Base-by-base conservation (phyloP, 2,797 vertebrate species). In the Nannoperca australis region DNA sequence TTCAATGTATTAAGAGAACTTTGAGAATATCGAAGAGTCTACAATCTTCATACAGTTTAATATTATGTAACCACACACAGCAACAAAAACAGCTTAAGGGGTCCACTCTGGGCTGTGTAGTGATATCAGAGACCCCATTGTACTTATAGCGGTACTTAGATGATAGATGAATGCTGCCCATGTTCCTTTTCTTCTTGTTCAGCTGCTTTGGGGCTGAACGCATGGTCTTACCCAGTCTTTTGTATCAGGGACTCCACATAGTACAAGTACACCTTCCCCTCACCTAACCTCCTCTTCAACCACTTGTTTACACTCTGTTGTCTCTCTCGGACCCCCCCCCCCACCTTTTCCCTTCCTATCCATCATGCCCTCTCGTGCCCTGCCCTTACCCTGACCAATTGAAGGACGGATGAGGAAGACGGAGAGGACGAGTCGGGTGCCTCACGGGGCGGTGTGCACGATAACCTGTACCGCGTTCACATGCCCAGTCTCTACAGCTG, bases 401-500 rank as follows among this genome's bases (percentile, higher is more conserved):
- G 89, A 94, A 94, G 88, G 95, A 98, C 96, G 94, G 95, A 96
- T 91, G 96, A 97, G 92, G 98, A 99, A 54, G 98, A 99, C 66
- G 97, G 96, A 12, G 98, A 98, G 91, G 98, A 99, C 55, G 98
- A 98, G 92, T 97, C 97, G 83, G 91, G 96, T 0, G 96, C 96
- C 68, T 94, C 92, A 34, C 92, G 93, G 61, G 93, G 89, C 74
- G 93, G 93, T 4, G 92, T 91, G 71, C 98, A 98, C 36, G 98
- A 99, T 96, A 99, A 99, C 95, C 96, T 99, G 89, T 99, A 99
- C 95, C 96, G 98, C 66, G 98, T 99, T 84, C 98, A 99, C 96
- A 99, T 99, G 98, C 98, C 98, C 87, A 99, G 98, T 83, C 93
- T 99, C 84, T 99, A 99, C 93, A 99, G 98, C 95, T 99, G 98